Base-by-base conservation (phyloP, 2,888 invertebrate species). In the Lissonota sp. region DNA sequence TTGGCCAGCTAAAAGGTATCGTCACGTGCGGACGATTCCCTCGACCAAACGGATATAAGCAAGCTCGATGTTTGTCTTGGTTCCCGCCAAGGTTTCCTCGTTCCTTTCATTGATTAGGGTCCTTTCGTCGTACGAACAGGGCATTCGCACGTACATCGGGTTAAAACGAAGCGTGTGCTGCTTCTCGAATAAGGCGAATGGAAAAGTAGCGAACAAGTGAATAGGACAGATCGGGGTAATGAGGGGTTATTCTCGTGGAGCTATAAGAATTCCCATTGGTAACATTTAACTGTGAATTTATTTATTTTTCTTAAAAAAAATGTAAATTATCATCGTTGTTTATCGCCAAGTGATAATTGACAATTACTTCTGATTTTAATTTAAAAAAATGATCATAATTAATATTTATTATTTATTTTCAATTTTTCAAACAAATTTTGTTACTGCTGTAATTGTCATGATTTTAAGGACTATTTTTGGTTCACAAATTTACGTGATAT, bases 1-100 rank as follows among this genome's bases (percentile, higher is more conserved):
- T 79, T 79, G 80, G 72, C 76, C 49, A 55, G 79, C 69, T 26
- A 26, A 26, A 55, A 53, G 55, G 44, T 77, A 80, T 69, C 77
- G 76, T 84, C 83, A 83, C 84, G 83, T 79, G 75, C 69, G 16
- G 57, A 53, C 74, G 55, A 84, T 79, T 84, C 69, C 53, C 77
- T 60, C 40, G 75, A n/a, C 75, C 14, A 53, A 39, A 49, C 51
- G 53, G 63, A 58, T 60, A 55, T 75, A 26, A 26, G 26, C 26
- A 26, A 3, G 58, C 42, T 69, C 55, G 51, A 8, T 83, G 76
- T 80, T 81, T 79, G 73, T 74, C 70, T 62, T 69, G 60, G 72
- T 64, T 26, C 76, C 72, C 40, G 67, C 58, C 46, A 63, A 66
- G 70, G 42, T 44, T 64, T 73, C 60, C 71, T 14, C 51, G 70